A percentile compares a stretch with the other conserved stretches of the same genome.
Evolutionary conservation across 2,113 vertebrate species (phyloP).

Genomic region (Chloebia gouldiae): DNA sequence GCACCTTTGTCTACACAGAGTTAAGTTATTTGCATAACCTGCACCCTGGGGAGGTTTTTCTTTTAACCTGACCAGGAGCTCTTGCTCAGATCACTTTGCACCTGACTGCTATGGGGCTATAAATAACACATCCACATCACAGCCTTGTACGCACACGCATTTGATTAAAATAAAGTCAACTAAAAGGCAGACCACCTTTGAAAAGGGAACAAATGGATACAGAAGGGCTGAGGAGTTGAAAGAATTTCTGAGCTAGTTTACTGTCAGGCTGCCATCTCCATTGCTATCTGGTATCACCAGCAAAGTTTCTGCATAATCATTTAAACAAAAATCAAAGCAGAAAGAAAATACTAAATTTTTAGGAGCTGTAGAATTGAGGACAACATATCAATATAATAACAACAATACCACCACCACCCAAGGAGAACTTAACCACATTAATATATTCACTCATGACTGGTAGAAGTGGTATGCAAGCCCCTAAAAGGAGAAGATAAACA

Average conservation of each 20-base stretch:
- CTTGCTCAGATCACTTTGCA: neutral
- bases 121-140: neutral
- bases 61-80: neutral
- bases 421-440: neutral
- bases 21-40: neutral
- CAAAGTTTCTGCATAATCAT: neutral
- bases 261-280: neutral
- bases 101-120: neutral
- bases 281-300: neutral
- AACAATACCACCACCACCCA: neutral
- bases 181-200: neutral
- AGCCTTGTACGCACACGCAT: neutral
- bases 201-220: neutral
- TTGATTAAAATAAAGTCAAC: neutral
- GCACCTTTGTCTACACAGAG: neutral
- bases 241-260: neutral
- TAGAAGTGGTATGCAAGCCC: neutral
- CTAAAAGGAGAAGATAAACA: neutral
- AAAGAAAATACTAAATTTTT: neutral
- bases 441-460: neutral
- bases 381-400: neutral
- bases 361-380: neutral
- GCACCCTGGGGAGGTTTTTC: neutral
- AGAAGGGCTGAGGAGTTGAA: neutral
- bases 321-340: neutral